Evolutionary conservation across 2,888 invertebrate species (phyloP).

Genomic region (Oscheius onirici): DNA sequence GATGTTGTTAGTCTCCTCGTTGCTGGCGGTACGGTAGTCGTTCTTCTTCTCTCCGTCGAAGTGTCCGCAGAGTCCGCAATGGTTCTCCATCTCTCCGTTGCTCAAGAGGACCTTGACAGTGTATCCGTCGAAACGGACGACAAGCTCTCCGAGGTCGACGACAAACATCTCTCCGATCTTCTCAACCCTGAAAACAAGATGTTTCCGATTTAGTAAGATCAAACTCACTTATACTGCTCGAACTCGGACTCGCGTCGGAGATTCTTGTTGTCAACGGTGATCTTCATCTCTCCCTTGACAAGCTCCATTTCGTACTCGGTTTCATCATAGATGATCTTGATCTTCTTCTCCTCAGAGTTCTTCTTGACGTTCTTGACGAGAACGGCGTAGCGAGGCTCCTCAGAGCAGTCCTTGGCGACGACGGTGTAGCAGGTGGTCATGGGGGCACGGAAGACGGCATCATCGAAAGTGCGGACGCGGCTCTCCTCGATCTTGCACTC

Average conservation of each 20-base stretch:
- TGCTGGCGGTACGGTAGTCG: conserved; percentile 60
- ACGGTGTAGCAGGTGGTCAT: conserved; percentile 72
- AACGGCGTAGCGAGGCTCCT: conserved; percentile 71
- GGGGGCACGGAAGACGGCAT: conserved; percentile 60
- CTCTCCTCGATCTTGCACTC: conserved; percentile 47
- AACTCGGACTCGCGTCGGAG: conserved; percentile 13
- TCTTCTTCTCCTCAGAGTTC: conserved; percentile 50
- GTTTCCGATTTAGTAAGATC: neutral
- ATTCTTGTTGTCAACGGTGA: conserved; percentile 6
- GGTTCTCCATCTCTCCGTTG: conserved; percentile 49
- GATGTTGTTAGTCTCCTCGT: conserved; percentile 57
- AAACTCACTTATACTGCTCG: conserved; percentile 14
- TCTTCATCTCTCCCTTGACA: conserved; percentile 13
- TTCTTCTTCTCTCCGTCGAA: conserved; percentile 60
- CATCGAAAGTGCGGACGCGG: conserved; percentile 69
- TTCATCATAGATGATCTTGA: conserved; percentile 34
- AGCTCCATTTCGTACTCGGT: conserved; percentile 36
- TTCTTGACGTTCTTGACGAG: conserved; percentile 67
- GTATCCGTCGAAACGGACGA: conserved; percentile 64
- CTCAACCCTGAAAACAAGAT: conserved; percentile 43
- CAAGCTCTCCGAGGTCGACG: conserved; percentile 54
- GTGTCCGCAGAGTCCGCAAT: conserved; percentile 71
- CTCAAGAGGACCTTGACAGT: conserved; percentile 54
- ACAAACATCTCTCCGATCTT: conserved; percentile 40
- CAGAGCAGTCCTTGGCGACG: conserved; percentile 73